A percentile compares a stretch with the other conserved stretches of the same genome.
Conservation (phyloP, 2,888 invertebrate species). For the Barypeithes pellucidus region DNA sequence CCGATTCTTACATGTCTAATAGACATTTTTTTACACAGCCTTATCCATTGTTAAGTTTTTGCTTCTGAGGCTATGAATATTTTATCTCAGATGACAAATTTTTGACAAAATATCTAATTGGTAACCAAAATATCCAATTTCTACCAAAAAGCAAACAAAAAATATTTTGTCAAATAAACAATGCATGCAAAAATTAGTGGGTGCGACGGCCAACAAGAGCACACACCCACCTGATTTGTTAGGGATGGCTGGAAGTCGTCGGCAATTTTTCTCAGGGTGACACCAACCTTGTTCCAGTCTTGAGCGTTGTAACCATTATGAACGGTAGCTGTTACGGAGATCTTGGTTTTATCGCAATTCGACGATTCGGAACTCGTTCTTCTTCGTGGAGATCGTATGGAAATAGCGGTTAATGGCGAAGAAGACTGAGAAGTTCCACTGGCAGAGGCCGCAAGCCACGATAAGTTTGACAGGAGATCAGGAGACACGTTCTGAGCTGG, state of each 20-base stretch:
- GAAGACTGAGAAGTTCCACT: slow-evolving; percentile 52
- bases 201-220: slow-evolving; percentile 55
- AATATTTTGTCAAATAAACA: slow-evolving; percentile 42
- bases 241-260: slow-evolving; percentile 54
- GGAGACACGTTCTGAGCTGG: slow-evolving; percentile 51
- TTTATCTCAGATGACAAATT: slow-evolving; percentile 4
- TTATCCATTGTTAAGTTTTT: too few species aligned
- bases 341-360: slow-evolving; percentile 62
- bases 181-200: slow-evolving; percentile 41
- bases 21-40: too few species aligned
- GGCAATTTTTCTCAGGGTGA: slow-evolving; percentile 60
- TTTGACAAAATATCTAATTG: slow-evolving; percentile 22
- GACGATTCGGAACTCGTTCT: slow-evolving; percentile 62
- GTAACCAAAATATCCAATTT: neutral
- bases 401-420: slow-evolving; percentile 54
- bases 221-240: slow-evolving; percentile 60
- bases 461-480: slow-evolving; percentile 57
- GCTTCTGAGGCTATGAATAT: slow-evolving; percentile 4
- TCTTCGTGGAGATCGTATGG: slow-evolving; percentile 55
- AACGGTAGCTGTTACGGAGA: slow-evolving; percentile 58
- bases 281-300: slow-evolving; percentile 66
- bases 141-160: slow-evolving; percentile 18
- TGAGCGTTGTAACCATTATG: slow-evolving; percentile 57
- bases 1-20: too few species aligned
- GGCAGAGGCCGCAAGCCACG: slow-evolving; percentile 57